Conservation (phyloP, 2,888 invertebrate species). For the Sphecodes monilicornis region DNA sequence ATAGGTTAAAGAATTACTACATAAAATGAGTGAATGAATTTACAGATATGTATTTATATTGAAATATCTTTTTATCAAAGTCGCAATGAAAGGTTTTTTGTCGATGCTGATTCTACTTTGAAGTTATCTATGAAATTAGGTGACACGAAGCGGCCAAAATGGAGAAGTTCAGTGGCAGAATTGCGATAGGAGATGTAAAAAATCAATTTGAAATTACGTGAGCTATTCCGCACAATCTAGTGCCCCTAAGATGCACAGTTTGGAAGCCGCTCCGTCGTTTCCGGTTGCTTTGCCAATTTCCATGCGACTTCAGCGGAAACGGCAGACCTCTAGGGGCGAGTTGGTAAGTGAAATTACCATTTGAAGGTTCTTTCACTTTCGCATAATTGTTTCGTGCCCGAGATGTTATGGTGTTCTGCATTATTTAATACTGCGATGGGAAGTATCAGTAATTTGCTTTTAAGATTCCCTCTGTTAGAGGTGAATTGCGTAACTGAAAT, state of each 20-base stretch:
- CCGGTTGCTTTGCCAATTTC: conserved; percentile 50
- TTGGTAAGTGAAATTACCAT: conserved; percentile 44
- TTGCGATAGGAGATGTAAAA: conserved; percentile 10
- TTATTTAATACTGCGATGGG: conserved; percentile 4
- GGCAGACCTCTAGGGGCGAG: conserved; percentile 4
- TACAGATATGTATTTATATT: background rate
- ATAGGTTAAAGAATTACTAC: background rate
- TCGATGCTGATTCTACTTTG: background rate
- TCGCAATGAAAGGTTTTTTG: background rate
- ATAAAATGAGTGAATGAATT: background rate
- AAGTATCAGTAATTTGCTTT: background rate
- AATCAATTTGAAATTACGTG: conserved; percentile 37
- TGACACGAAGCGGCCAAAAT: background rate
- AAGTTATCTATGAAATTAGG: background rate
- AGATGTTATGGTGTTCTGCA: background rate
- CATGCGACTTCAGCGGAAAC: conserved; percentile 27
- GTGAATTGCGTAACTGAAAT: background rate
- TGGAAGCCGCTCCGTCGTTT: conserved; percentile 33
- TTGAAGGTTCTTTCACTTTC: conserved; percentile 8
- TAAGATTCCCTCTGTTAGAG: background rate
- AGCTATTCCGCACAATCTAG: background rate
- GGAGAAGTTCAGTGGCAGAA: background rate
- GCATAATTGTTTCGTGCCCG: conserved; percentile 5
- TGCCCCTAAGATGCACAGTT: conserved; percentile 28
- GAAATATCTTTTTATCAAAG: background rate